phyloP scores from a whole-genome alignment of 2,113 vertebrate genomes.

The Lepidothrix coronata region DNA sequence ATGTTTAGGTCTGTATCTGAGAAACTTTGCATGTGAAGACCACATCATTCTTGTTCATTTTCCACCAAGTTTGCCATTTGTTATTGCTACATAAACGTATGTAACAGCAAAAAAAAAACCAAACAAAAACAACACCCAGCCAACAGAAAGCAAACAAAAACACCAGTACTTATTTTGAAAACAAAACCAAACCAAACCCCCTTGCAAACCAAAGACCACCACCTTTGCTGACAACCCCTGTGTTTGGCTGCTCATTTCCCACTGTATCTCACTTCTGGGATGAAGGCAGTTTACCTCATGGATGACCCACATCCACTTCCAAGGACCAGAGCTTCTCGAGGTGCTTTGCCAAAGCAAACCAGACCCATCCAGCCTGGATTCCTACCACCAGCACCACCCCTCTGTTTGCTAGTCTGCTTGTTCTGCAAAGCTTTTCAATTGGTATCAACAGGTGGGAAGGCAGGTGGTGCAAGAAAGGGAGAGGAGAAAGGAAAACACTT shows the following conservation, averaged over 20 bases:
- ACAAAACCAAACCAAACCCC: neutral
- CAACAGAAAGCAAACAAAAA: neutral
- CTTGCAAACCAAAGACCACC: neutral
- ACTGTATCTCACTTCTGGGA: neutral
- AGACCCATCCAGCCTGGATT: neutral
- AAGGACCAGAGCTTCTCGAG: neutral
- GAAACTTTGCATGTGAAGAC: neutral
- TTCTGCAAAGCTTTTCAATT: neutral
- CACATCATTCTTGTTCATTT: neutral
- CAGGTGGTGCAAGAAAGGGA: neutral
- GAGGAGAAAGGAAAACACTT: neutral
- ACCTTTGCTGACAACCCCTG: neutral
- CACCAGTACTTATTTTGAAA: neutral
- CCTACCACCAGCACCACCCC: neutral
- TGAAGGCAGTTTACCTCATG: neutral
- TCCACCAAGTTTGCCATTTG: neutral
- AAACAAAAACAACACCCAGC: neutral
- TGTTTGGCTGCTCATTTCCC: neutral
- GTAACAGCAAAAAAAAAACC: neutral
- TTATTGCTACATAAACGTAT: neutral
- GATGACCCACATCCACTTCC: fast-evolving
- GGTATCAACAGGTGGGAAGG: neutral
- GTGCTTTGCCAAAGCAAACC: neutral
- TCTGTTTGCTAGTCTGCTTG: neutral
- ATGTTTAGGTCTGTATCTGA: neutral